phyloP scores from a whole-genome alignment of 1,140 invertebrate species.

The Dendroctonus ponderosae region DNA sequence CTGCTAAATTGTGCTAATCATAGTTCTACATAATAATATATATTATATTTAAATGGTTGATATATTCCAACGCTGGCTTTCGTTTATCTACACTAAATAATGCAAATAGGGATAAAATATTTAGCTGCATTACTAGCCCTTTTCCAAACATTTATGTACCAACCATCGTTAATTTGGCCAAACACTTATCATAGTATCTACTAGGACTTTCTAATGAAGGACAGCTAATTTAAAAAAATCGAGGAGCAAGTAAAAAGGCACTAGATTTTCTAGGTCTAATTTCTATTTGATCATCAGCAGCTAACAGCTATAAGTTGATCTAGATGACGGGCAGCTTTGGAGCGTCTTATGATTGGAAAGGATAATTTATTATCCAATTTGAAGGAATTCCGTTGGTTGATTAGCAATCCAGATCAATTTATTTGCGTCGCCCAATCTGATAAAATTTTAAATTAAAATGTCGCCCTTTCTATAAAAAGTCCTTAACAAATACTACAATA shows the following conservation, averaged over 20 bases:
- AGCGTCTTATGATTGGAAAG: too few relatives aligned
- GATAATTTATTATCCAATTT: too few relatives aligned
- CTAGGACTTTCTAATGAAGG: conserved; percentile 24
- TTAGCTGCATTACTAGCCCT: conserved; percentile 12
- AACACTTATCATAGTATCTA: conserved; percentile 14
- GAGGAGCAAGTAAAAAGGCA: not conserved
- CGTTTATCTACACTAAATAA: too few relatives aligned
- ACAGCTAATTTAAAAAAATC: conserved; percentile 12
- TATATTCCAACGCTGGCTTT: too few relatives aligned
- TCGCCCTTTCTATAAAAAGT: conserved; percentile 21
- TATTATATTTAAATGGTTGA: too few relatives aligned
- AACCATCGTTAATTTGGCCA: conserved; percentile 22
- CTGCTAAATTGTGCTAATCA: too few relatives aligned
- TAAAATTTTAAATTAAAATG: conserved; percentile 13
- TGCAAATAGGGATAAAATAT: too few relatives aligned
- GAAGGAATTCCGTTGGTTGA: too few relatives aligned
- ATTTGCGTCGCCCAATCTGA: not conserved
- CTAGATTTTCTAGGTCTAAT: not conserved
- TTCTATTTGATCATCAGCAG: too few relatives aligned
- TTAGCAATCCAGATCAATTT: not conserved
- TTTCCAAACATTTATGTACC: conserved; percentile 1
- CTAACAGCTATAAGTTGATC: too few relatives aligned
- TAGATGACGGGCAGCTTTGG: too few relatives aligned
- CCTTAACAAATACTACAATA: conserved; percentile 32
- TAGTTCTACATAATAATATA: too few relatives aligned